These are phyloP conservation scores for Sterna hirundo DNA, from an alignment of 2,113 vertebrate genomes.

Conservation along the genomic window DNA sequence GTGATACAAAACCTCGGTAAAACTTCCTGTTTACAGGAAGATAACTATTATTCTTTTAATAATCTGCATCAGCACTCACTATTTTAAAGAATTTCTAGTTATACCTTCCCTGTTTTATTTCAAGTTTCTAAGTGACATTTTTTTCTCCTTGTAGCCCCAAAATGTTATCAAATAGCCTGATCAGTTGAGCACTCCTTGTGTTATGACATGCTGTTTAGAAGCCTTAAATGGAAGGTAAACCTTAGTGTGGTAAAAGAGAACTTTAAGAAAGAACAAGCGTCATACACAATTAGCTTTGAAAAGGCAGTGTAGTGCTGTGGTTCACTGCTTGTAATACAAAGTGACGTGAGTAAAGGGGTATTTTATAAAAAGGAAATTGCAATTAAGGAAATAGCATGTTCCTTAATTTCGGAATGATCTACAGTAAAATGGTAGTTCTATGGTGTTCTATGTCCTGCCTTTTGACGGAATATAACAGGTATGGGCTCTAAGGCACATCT, in stretches of 20 bases:
- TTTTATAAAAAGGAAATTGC: not conserved
- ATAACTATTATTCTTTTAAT: not conserved
- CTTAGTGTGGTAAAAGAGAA: not conserved
- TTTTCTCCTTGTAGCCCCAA: not conserved
- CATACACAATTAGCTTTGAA: not conserved
- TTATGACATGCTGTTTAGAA: not conserved
- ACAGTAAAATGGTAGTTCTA: not conserved
- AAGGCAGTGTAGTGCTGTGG: not conserved
- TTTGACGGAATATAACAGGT: not conserved
- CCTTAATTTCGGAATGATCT: not conserved
- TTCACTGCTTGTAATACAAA: not conserved
- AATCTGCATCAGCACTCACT: not conserved
- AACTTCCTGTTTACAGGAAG: not conserved
- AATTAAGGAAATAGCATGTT: slow-evolving; percentile 1
- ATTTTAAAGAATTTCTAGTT: not conserved
- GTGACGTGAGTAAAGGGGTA: not conserved
- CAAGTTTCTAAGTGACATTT: not conserved
- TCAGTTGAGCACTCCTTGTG: not conserved
- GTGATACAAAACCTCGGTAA: not conserved
- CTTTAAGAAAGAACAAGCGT: not conserved
- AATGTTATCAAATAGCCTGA: not conserved
- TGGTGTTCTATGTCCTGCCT: not conserved
- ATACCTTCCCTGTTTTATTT: not conserved
- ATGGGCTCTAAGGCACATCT: not conserved
- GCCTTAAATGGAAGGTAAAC: not conserved